These are phyloP conservation scores for Listronotus oregonensis DNA, from an alignment of 1,140 invertebrate species.

Conservation along the genomic window DNA sequence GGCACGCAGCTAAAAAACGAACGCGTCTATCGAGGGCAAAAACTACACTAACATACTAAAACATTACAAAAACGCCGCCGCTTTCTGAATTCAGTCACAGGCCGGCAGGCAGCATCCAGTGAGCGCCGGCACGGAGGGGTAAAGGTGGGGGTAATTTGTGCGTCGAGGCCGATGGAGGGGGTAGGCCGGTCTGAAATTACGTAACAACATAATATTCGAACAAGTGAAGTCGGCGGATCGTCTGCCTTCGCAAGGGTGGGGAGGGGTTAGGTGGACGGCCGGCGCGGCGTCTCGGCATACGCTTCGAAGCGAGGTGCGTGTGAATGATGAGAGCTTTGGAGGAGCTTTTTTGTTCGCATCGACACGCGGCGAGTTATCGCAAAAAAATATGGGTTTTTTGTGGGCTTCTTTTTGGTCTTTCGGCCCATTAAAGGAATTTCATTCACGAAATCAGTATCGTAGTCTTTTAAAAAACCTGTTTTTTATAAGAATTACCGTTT, in stretches of 20 bases:
- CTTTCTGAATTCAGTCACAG: conserved; percentile 40
- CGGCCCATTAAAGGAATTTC: not conserved
- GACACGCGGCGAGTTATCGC: not conserved
- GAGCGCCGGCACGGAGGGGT: conserved; percentile 34
- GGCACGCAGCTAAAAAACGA: conserved; percentile 35
- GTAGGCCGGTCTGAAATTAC: conserved; percentile 31
- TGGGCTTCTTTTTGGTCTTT: not conserved
- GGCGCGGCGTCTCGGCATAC: conserved; percentile 3
- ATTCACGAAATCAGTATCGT: not conserved
- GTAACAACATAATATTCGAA: conserved; percentile 37
- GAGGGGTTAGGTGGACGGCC: conserved; percentile 8
- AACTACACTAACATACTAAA: conserved; percentile 46
- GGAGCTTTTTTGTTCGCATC: no score
- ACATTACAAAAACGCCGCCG: conserved; percentile 46
- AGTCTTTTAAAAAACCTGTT: no score
- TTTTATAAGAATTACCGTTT: no score
- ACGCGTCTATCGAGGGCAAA: conserved; percentile 42
- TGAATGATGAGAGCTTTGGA: not conserved
- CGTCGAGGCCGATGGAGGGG: conserved; percentile 28
- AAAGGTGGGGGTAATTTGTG: conserved; percentile 38
- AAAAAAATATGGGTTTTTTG: not conserved
- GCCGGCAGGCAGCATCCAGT: conserved; percentile 35
- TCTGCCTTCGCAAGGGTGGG: conserved; percentile 26
- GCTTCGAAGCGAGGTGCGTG: conserved; percentile 10
- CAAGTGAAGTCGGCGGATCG: conserved; percentile 36